A percentile compares a stretch with the other conserved stretches of the same genome.
phyloP scores from a whole-genome alignment of 2,113 vertebrate species.

The Enhydra lutris region DNA sequence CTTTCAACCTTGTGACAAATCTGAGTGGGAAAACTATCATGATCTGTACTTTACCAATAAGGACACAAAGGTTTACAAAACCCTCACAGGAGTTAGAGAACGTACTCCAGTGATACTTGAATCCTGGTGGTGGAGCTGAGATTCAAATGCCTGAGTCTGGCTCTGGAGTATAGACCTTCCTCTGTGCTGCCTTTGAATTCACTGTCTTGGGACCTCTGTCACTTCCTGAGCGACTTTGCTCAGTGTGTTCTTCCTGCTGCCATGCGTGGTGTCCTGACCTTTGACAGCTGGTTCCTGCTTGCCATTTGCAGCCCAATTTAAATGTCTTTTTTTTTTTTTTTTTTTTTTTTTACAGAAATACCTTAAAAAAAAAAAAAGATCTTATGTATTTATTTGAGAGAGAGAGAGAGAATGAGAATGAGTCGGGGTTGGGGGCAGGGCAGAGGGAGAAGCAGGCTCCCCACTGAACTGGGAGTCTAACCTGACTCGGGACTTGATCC shows the following conservation, averaged over 20 bases:
- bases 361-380: neutral
- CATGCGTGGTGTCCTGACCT: neutral
- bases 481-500: rapidly evolving
- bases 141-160: neutral
- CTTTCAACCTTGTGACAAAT: neutral
- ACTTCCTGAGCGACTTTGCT: neutral
- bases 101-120: neutral
- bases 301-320: neutral
- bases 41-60: neutral
- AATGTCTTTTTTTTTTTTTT: neutral
- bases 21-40: neutral
- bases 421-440: neutral
- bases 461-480: neutral
- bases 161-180: neutral
- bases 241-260: neutral
- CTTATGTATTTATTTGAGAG: neutral
- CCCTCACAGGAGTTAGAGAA: neutral
- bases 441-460: neutral
- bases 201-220: neutral
- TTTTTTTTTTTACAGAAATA: neutral
- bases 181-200: neutral
- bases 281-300: neutral
- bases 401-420: neutral
- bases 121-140: neutral
- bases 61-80: neutral